phyloP scores from a whole-genome alignment of 2,797 vertebrate species.

The Spheniscus humboldti region DNA sequence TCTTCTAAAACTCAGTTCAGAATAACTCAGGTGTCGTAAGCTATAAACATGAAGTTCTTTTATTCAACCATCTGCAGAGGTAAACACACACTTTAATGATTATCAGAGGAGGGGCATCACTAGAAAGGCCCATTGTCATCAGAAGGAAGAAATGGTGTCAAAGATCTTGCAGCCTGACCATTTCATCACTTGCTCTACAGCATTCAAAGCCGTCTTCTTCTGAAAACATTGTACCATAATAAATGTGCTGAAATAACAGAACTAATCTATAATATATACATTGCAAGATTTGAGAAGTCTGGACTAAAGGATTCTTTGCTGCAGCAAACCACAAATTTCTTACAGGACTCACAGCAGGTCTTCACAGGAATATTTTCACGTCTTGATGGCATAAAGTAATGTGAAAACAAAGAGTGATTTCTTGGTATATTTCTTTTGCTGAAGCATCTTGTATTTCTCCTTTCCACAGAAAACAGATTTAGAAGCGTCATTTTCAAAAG shows the following conservation, averaged over 20 bases:
- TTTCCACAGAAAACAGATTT: neutral
- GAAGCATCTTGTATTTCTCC: neutral
- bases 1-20: neutral
- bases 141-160: neutral
- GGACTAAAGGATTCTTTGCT: neutral
- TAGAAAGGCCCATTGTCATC: neutral
- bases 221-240: neutral
- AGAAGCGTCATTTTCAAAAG: neutral
- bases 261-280: neutral
- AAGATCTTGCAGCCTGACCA: neutral
- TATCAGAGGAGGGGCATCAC: neutral
- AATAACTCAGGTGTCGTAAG: neutral
- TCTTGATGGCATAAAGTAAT: neutral
- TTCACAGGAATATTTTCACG: neutral
- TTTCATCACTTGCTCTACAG: neutral
- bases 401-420: neutral
- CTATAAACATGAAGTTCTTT: neutral
- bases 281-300: neutral
- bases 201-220: neutral
- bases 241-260: neutral
- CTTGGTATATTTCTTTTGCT: neutral
- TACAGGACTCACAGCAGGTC: neutral
- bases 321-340: neutral
- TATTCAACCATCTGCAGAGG: accelerated
- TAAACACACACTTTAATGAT: neutral